Conservation (phyloP, 2,113 vertebrate genomes). For the Cochlearius cochlearius region DNA sequence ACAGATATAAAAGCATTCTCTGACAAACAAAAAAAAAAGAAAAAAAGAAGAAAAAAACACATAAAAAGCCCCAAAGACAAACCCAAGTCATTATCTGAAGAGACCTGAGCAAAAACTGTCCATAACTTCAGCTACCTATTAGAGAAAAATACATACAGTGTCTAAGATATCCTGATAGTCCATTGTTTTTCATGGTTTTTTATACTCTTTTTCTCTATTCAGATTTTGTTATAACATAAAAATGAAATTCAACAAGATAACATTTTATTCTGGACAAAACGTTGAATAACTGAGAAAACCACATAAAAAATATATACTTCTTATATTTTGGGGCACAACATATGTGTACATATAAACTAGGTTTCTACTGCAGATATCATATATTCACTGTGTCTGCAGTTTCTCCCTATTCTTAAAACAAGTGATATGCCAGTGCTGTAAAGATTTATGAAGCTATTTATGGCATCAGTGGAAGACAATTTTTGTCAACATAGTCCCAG, state of each 20-base stretch:
- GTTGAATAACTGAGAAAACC: neutral
- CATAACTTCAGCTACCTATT: neutral
- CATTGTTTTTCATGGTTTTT: neutral
- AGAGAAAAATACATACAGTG: neutral
- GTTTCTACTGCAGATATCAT: neutral
- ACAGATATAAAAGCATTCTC: neutral
- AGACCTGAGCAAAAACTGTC: neutral
- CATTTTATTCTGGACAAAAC: neutral
- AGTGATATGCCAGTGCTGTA: neutral
- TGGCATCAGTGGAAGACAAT: neutral
- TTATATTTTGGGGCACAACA: neutral
- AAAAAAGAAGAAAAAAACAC: neutral
- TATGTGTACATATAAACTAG: neutral
- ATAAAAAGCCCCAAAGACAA: neutral
- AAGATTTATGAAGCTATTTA: neutral
- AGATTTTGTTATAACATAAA: neutral
- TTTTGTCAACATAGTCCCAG: neutral
- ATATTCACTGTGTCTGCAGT: neutral
- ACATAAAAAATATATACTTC: neutral
- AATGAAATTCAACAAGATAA: neutral
- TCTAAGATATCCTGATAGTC: neutral
- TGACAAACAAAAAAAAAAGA: neutral
- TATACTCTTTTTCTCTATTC: neutral
- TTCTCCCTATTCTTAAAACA: neutral
- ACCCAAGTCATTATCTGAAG: neutral